Evolutionary conservation across 1,140 invertebrate species (phyloP).

Genomic region (Apis florea): DNA sequence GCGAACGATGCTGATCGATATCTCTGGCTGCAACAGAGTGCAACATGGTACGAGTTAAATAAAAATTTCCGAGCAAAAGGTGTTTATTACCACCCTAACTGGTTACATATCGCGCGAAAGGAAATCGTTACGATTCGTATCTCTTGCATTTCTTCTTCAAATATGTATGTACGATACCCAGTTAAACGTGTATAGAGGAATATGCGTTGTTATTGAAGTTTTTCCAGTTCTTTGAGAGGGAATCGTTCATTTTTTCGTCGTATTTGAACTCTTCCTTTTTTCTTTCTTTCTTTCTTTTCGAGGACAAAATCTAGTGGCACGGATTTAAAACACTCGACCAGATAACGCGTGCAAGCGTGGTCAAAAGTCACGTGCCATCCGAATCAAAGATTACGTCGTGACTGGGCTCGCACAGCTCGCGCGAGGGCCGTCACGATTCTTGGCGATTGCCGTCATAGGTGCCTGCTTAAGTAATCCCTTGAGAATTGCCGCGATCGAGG

Average conservation of each 20-base stretch:
- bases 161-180: too few species aligned
- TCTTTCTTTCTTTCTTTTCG: too few species aligned
- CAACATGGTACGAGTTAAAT: background rate
- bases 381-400: slow-evolving; percentile 60
- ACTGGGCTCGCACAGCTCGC: slow-evolving; percentile 58
- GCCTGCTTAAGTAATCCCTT: slow-evolving; percentile 17
- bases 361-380: slow-evolving; percentile 67
- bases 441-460: slow-evolving; percentile 58
- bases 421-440: slow-evolving; percentile 66
- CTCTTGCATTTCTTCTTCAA: too few species aligned
- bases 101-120: too few species aligned
- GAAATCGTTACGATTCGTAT: too few species aligned
- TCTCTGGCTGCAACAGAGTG: background rate
- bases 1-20: background rate
- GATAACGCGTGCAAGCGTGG: background rate
- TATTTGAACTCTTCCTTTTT: too few species aligned
- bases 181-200: too few species aligned
- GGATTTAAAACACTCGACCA: too few species aligned
- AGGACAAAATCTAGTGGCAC: too few species aligned
- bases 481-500: slow-evolving; percentile 35
- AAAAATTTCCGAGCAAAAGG: background rate
- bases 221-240: too few species aligned
- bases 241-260: too few species aligned
- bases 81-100: background rate
- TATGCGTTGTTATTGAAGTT: too few species aligned